These are phyloP conservation scores for Melanerpes formicivorus DNA, from an alignment of 2,113 vertebrate species.

Conservation along the genomic window DNA sequence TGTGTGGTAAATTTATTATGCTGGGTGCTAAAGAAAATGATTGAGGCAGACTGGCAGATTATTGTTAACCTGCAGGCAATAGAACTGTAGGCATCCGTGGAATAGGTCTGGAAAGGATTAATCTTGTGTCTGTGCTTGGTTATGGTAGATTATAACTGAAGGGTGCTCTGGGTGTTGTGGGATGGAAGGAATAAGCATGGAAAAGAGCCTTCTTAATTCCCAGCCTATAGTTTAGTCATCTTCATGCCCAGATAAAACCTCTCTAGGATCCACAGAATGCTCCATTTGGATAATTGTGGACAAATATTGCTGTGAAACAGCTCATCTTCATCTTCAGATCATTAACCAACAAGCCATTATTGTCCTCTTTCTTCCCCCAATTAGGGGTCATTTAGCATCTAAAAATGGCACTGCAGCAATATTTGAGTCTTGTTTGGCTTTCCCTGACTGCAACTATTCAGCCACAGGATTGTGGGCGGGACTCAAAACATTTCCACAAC, in stretches of 20 bases:
- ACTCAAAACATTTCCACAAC: background rate
- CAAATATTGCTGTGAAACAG: background rate
- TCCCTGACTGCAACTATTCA: slow-evolving; percentile 20
- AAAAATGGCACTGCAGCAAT: background rate
- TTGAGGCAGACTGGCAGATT: background rate
- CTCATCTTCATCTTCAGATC: background rate
- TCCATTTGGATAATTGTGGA: background rate
- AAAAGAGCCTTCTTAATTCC: background rate
- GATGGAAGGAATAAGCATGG: background rate
- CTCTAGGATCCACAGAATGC: background rate
- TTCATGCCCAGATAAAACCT: background rate
- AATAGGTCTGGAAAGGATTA: background rate
- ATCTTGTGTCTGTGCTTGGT: background rate
- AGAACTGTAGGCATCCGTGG: fast-evolving
- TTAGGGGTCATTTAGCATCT: background rate
- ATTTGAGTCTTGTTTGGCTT: background rate
- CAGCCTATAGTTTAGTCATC: background rate
- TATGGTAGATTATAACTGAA: background rate
- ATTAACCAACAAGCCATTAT: background rate
- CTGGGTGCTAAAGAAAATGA: background rate
- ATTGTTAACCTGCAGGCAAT: background rate
- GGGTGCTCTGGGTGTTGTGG: background rate
- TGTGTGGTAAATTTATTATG: background rate
- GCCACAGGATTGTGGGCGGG: slow-evolving; percentile 4
- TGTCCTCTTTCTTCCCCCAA: background rate